Percentiles rank a stretch among this genome's conserved stretches.
Evolutionary conservation across 2,113 vertebrate species (phyloP).

Genomic region (Neopipo cinnamomea): DNA sequence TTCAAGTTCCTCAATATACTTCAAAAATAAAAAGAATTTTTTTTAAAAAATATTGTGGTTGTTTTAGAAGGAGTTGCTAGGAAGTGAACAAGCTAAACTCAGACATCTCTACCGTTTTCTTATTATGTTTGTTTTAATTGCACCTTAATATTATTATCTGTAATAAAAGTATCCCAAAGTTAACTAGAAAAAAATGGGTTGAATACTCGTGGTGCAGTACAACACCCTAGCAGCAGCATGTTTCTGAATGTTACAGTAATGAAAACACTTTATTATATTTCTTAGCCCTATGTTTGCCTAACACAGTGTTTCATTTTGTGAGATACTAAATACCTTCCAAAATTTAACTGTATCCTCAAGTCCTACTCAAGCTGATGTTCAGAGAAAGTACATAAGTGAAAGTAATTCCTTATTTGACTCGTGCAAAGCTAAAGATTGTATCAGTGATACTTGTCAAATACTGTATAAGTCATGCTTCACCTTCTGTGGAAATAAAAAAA

Average conservation of each 20-base stretch:
- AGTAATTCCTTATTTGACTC: not conserved
- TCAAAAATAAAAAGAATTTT: not conserved
- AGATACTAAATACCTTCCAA: not conserved
- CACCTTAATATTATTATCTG: not conserved
- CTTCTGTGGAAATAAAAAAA: not conserved
- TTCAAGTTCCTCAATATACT: not conserved
- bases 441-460: not conserved
- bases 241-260: not conserved
- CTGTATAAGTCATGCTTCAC: not conserved
- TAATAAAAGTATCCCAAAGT: not conserved
- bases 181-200: not conserved
- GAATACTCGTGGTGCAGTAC: not conserved
- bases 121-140: not conserved
- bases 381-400: not conserved
- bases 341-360: not conserved
- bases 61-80: not conserved
- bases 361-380: not conserved
- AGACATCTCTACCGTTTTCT: fast-evolving
- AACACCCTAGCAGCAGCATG: not conserved
- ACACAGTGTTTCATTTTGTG: not conserved
- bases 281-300: not conserved
- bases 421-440: not conserved
- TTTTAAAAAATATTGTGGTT: not conserved
- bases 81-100: not conserved
- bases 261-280: not conserved